These are phyloP conservation scores for Oryzias curvinotus DNA, from an alignment of 2,113 vertebrate species.

Conservation along the genomic window DNA sequence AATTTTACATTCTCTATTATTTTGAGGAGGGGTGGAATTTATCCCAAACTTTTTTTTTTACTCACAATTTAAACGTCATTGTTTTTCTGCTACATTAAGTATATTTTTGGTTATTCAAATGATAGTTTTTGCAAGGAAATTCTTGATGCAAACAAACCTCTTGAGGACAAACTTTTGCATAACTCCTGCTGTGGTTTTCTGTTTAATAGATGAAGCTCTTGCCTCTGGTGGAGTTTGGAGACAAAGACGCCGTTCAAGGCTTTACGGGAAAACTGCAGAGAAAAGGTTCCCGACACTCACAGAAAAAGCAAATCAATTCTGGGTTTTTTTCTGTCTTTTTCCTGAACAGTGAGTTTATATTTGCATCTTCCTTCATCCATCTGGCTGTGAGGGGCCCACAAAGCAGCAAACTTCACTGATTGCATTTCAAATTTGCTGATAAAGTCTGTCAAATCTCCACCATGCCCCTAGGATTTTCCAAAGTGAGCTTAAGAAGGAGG, in stretches of 20 bases:
- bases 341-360: not conserved
- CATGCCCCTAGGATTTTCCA: not conserved
- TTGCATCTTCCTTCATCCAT: not conserved
- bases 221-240: too few relatives aligned
- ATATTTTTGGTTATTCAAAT: too few relatives aligned
- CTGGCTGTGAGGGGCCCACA: not conserved
- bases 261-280: not conserved
- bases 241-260: too few relatives aligned
- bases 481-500: slow-evolving; percentile 17
- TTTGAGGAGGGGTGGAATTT: not conserved
- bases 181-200: too few relatives aligned
- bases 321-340: not conserved
- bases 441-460: not conserved
- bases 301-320: not conserved
- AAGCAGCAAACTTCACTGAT: not conserved
- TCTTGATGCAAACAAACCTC: too few relatives aligned
- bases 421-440: not conserved
- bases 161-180: too few relatives aligned
- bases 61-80: too few relatives aligned
- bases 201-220: too few relatives aligned
- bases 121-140: too few relatives aligned
- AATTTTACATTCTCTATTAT: not conserved
- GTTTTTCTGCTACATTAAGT: too few relatives aligned
- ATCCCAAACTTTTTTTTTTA: not conserved
- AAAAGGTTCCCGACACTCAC: not conserved